Evolutionary conservation across 1,140 invertebrate genomes (phyloP).

Genomic region (Platyscapa corneri): DNA sequence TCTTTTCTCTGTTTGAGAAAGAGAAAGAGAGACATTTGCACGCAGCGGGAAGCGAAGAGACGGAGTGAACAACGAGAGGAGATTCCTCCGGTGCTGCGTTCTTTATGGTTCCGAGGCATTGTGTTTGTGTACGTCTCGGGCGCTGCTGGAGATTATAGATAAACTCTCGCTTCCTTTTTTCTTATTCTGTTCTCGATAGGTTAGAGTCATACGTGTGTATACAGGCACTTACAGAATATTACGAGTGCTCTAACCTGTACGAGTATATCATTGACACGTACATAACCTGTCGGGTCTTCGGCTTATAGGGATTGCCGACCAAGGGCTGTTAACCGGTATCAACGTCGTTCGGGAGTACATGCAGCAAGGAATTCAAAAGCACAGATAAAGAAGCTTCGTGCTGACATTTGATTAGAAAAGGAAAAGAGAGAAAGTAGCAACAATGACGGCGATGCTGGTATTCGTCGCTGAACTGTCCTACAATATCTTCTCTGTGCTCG

Average conservation of each 20-base stretch:
- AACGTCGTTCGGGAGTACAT: not conserved
- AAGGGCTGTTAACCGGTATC: constrained; percentile 15
- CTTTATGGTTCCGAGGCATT: not conserved
- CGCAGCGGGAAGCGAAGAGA: not conserved
- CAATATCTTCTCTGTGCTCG: constrained; percentile 82
- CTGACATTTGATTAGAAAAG: not conserved
- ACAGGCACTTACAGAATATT: not conserved
- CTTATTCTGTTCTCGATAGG: not conserved
- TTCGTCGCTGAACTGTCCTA: constrained; percentile 82
- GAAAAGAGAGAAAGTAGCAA: constrained; percentile 1
- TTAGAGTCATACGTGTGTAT: not conserved
- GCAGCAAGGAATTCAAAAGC: not conserved
- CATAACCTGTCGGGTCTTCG: constrained; percentile 7
- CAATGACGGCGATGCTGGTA: constrained; percentile 78
- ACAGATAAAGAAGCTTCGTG: not conserved
- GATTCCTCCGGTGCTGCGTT: not conserved
- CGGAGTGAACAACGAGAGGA: not conserved
- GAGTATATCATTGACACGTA: not conserved
- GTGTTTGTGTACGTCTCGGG: not conserved
- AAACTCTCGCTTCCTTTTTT: not conserved
- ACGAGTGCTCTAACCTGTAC: constrained; percentile 24
- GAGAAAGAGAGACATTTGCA: not conserved
- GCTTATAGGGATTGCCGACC: not conserved
- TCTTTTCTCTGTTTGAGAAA: not conserved
- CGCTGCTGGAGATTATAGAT: not conserved